These are phyloP conservation scores for Cinara cedri DNA, from an alignment of 2,888 invertebrate species.

Conservation along the genomic window DNA sequence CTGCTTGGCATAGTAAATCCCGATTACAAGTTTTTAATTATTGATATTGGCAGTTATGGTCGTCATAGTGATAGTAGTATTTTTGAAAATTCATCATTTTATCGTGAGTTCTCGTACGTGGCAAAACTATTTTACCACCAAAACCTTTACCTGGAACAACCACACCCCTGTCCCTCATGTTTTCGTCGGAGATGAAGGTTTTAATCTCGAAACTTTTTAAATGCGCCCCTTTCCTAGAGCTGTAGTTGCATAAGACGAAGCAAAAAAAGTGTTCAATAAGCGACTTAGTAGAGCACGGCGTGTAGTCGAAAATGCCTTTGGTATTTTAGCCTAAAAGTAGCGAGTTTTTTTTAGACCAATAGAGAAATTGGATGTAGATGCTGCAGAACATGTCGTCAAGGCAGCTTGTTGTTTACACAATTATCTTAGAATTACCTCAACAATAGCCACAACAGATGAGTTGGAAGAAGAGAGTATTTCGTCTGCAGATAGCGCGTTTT, in stretches of 20 bases:
- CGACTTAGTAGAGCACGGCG: slow-evolving; percentile 27
- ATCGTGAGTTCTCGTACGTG: slow-evolving; percentile 58
- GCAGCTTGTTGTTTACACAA: slow-evolving; percentile 21
- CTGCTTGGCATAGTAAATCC: slow-evolving; percentile 57
- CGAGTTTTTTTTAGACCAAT: no score
- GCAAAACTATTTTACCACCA: slow-evolving; percentile 58
- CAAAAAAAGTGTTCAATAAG: slow-evolving; percentile 35
- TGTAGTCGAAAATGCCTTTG: slow-evolving; percentile 25
- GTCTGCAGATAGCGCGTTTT: slow-evolving; percentile 1
- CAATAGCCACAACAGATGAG: not conserved
- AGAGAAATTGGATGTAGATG: slow-evolving; percentile 16
- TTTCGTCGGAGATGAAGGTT: slow-evolving; percentile 60
- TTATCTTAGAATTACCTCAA: slow-evolving; percentile 26
- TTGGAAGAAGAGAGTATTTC: slow-evolving; percentile 7
- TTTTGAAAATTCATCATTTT: slow-evolving; percentile 58
- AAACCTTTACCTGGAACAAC: slow-evolving; percentile 59
- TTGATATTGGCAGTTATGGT: slow-evolving; percentile 58
- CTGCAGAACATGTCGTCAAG: slow-evolving; percentile 26
- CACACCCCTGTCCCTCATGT: slow-evolving; percentile 58
- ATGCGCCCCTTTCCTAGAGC: slow-evolving; percentile 60
- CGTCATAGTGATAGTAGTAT: slow-evolving; percentile 56
- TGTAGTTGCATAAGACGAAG: slow-evolving; percentile 16
- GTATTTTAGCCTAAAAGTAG: no score
- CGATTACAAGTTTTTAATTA: slow-evolving; percentile 56
- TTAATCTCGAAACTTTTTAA: slow-evolving; percentile 58